These are phyloP conservation scores for Salvelinus alpinus DNA, from an alignment of 2,113 vertebrate species.

Conservation along the genomic window DNA sequence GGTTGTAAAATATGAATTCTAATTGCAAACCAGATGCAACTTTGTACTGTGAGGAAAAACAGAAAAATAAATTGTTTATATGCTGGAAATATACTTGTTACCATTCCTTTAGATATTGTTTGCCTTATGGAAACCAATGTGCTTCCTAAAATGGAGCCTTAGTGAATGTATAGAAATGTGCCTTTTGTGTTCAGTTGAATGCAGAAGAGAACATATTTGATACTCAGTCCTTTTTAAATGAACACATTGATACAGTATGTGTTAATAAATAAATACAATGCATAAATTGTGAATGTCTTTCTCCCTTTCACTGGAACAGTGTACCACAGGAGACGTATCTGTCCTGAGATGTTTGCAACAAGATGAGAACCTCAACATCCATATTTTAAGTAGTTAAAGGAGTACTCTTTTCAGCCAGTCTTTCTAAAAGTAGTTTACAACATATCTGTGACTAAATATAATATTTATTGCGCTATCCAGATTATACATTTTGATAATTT, in stretches of 20 bases:
- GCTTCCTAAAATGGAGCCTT: slow-evolving; percentile 88
- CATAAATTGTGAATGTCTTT: slow-evolving; percentile 62
- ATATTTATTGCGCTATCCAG: no score
- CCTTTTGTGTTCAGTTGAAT: slow-evolving; percentile 77
- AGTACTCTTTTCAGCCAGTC: no score
- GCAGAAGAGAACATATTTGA: slow-evolving; percentile 90
- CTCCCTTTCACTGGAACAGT: slow-evolving; percentile 13
- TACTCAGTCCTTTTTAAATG: slow-evolving; percentile 88
- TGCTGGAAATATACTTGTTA: slow-evolving; percentile 89
- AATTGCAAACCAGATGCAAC: slow-evolving; percentile 45
- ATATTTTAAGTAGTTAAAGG: no score
- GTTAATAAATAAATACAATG: slow-evolving; percentile 86
- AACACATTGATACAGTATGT: slow-evolving; percentile 86
- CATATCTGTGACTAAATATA: no score
- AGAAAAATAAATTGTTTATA: slow-evolving; percentile 79
- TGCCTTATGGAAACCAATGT: slow-evolving; percentile 90
- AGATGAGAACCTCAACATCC: no score
- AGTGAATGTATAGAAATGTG: slow-evolving; percentile 90
- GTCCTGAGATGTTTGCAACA: no score
- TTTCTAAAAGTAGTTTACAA: no score
- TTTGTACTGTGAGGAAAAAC: slow-evolving; percentile 65
- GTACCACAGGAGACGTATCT: no score
- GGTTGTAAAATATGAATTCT: slow-evolving; percentile 47
- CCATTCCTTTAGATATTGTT: slow-evolving; percentile 94
- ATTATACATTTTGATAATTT: no score